A percentile compares a stretch with the other conserved stretches of the same genome.
Evolutionary conservation across 2,888 invertebrate genomes (phyloP).

Genomic region (Heliconius hortense): DNA sequence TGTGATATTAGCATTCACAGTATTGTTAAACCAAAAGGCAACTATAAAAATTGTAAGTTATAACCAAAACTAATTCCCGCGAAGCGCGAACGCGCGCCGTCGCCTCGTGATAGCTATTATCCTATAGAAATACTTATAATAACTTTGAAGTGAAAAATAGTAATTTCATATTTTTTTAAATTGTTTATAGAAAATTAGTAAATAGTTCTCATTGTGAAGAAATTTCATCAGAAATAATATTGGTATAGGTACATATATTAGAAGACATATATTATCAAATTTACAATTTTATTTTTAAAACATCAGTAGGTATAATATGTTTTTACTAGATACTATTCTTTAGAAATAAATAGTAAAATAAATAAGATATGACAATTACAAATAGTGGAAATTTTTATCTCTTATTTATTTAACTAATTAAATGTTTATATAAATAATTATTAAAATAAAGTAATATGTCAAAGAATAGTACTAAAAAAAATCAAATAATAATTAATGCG

Average conservation of each 20-base stretch:
- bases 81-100: constrained; percentile 15
- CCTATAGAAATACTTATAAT: neutral
- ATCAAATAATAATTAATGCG: neutral
- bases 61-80: constrained; percentile 16
- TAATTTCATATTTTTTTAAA: neutral
- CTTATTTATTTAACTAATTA: neutral
- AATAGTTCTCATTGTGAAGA: neutral
- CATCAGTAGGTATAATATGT: no score
- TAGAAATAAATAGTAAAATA: no score
- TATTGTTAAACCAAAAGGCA: neutral
- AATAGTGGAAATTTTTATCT: neutral
- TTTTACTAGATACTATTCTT: no score
- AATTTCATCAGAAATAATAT: no score
- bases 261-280: no score
- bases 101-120: constrained; percentile 16
- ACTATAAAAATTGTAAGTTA: constrained; percentile 13
- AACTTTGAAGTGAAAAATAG: constrained; percentile 9
- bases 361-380: neutral
- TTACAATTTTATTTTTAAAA: no score
- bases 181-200: neutral
- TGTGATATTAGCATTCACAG: constrained; percentile 1
- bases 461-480: neutral
- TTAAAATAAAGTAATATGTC: neutral
- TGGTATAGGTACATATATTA: no score
- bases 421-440: neutral